These are phyloP conservation scores for Zaprionus ornatus DNA, from an alignment of 1,140 invertebrate species.

Conservation along the genomic window DNA sequence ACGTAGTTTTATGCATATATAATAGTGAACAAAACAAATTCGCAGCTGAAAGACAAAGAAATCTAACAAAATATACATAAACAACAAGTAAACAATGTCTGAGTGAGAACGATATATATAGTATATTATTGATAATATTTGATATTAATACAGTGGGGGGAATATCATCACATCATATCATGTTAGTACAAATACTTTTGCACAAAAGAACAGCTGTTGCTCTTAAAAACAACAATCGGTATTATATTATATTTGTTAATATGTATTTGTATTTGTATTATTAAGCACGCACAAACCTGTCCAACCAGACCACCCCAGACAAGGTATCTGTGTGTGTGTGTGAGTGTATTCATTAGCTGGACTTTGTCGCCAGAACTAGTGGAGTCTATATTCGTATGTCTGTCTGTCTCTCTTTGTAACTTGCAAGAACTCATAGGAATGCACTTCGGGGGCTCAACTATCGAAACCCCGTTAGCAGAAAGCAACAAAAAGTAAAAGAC, in stretches of 20 bases:
- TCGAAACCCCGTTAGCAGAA: slow-evolving; percentile 5
- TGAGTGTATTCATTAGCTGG: slow-evolving; percentile 39
- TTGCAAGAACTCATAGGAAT: slow-evolving; percentile 9
- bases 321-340: slow-evolving; percentile 3
- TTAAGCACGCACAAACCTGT: slow-evolving; percentile 57
- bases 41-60: background rate
- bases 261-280: slow-evolving; percentile 1
- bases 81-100: background rate
- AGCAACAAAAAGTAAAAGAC: background rate
- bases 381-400: slow-evolving; percentile 1
- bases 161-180: background rate
- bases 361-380: slow-evolving; percentile 37
- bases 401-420: background rate
- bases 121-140: background rate
- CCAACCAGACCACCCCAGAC: slow-evolving; percentile 57
- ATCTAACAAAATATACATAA: background rate
- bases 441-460: slow-evolving; percentile 18
- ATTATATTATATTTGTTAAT: slow-evolving; percentile 17
- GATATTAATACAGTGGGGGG: background rate
- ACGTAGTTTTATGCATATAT: background rate
- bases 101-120: background rate
- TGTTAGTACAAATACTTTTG: slow-evolving; percentile 9
- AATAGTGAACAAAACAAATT: background rate
- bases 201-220: slow-evolving; percentile 51
- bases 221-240: slow-evolving; percentile 30